Conservation (phyloP, 23 tunicate species). For the Halocynthia aurantium region DNA sequence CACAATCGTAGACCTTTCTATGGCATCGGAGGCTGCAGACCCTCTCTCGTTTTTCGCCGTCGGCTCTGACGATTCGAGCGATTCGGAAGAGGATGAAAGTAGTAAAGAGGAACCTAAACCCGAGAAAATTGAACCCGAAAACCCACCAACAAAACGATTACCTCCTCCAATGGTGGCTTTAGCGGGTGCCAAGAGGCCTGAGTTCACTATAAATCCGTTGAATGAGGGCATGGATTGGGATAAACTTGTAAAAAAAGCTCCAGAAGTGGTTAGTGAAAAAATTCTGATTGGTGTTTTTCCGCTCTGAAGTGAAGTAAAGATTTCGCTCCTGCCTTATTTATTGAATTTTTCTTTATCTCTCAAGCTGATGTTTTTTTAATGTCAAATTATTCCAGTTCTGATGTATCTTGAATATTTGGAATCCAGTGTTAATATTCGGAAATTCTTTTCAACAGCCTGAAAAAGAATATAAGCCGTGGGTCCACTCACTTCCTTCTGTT, state of each 20-base stretch:
- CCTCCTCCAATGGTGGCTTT: slow-evolving; percentile 71
- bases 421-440: too few relatives aligned
- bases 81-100: slow-evolving; percentile 17
- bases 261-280: slow-evolving; percentile 32
- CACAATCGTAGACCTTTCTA: neutral
- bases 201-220: slow-evolving; percentile 69
- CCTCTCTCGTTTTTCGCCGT: slow-evolving; percentile 56
- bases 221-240: slow-evolving; percentile 67
- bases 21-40: slow-evolving; percentile 25
- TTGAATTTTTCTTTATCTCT: too few relatives aligned
- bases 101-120: neutral
- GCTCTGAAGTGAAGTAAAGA: too few relatives aligned
- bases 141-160: slow-evolving; percentile 5
- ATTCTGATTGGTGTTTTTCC: too few relatives aligned
- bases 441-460: slow-evolving; percentile 22
- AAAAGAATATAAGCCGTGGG: slow-evolving; percentile 91
- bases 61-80: slow-evolving; percentile 25
- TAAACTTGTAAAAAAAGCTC: slow-evolving; percentile 66
- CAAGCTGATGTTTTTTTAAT: neutral
- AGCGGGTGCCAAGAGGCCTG: slow-evolving; percentile 55
- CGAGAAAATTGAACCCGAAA: neutral
- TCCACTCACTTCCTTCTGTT: slow-evolving; percentile 49
- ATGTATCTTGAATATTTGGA: neutral
- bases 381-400: neutral
- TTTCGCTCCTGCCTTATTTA: too few relatives aligned